Conservation (phyloP, 2,797 vertebrate species). For the Lithobates sylvaticus region DNA sequence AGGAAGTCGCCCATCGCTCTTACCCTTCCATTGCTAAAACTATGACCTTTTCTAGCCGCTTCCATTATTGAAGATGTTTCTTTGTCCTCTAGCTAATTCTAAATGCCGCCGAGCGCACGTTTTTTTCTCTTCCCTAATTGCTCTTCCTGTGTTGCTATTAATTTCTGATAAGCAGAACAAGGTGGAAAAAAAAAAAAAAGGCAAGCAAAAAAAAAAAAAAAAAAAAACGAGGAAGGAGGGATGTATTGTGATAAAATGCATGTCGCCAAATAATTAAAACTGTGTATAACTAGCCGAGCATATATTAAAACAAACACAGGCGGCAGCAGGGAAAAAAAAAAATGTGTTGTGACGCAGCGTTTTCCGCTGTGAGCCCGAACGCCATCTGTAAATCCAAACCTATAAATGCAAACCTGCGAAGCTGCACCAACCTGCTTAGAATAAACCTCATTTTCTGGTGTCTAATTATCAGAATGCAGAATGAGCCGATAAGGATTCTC, state of each 20-base stretch:
- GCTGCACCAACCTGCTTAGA: background rate
- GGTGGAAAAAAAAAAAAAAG: background rate
- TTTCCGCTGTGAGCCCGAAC: background rate
- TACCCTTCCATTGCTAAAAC: background rate
- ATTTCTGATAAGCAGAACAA: slow-evolving; percentile 49
- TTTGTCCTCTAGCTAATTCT: background rate
- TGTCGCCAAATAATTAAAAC: slow-evolving; percentile 43
- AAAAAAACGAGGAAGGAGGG: slow-evolving; percentile 31
- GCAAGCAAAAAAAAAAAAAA: background rate
- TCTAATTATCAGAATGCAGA: background rate
- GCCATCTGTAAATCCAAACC: background rate
- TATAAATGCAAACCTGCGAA: background rate
- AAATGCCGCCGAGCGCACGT: background rate
- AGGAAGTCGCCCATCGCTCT: no score
- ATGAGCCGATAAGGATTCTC: background rate
- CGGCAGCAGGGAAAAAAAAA: background rate
- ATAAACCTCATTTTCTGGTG: slow-evolving; percentile 11
- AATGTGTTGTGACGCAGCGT: background rate
- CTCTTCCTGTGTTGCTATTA: slow-evolving; percentile 43
- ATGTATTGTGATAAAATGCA: slow-evolving; percentile 47
- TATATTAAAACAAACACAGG: slow-evolving; percentile 24
- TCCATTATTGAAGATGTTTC: background rate
- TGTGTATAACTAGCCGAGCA: slow-evolving; percentile 45
- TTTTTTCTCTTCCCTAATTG: slow-evolving; percentile 33
- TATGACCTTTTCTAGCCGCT: background rate